Evolutionary conservation across 2,113 vertebrate species (phyloP).

Genomic region (Bambusicola thoracicus): DNA sequence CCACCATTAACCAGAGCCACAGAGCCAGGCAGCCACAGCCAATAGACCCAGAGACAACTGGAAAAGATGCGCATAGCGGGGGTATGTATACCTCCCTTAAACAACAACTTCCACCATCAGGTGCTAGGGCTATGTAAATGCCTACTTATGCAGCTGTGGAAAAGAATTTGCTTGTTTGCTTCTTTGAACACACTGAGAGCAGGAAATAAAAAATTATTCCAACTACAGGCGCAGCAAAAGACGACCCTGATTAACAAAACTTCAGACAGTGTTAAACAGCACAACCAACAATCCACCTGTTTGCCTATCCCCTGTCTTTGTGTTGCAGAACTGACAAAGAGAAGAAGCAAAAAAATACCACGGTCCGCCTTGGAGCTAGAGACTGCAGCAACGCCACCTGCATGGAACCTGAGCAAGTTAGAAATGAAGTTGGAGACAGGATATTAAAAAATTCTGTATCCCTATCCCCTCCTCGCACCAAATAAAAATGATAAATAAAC

Average conservation of each 20-base stretch:
- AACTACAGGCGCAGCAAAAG: neutral
- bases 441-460: neutral
- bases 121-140: neutral
- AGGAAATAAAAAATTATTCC: neutral
- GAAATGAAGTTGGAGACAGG: neutral
- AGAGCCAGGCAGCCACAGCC: neutral
- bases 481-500: neutral
- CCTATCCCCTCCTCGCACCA: accelerated
- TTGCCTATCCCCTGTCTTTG: neutral
- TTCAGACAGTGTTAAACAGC: neutral
- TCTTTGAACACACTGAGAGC: neutral
- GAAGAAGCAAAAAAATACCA: neutral
- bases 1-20: neutral
- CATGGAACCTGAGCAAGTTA: neutral
- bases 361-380: neutral
- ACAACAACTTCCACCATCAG: neutral
- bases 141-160: neutral
- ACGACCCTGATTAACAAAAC: neutral
- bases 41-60: neutral
- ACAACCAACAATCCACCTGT: neutral
- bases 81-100: neutral
- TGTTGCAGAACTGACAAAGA: neutral
- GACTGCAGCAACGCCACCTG: neutral
- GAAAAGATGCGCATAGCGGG: accelerated
- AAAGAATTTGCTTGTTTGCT: neutral